Evolutionary conservation across 92 coral and sea anemone genomes (phyloP).

Genomic region (Blastomussa wellsi): DNA sequence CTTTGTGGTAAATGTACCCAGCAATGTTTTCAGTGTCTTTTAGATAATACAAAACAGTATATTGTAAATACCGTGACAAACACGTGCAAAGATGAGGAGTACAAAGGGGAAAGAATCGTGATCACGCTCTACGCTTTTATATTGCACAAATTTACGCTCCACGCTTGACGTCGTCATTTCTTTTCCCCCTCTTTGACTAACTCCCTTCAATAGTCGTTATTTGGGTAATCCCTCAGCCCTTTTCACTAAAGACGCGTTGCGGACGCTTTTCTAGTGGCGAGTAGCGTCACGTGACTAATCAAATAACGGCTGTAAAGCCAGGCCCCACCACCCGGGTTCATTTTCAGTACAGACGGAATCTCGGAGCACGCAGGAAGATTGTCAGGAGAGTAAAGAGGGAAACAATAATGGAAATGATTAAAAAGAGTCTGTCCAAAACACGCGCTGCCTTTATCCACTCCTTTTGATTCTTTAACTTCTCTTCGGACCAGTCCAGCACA

Average conservation of each 20-base stretch:
- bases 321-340: background rate
- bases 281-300: background rate
- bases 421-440: conserved; percentile 76
- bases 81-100: no score
- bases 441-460: conserved; percentile 91
- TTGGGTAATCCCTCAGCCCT: background rate
- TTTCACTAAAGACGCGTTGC: background rate
- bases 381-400: conserved; percentile 59
- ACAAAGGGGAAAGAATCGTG: background rate
- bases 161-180: background rate
- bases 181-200: background rate
- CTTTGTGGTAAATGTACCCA: background rate
- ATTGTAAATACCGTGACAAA: no score
- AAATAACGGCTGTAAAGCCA: background rate
- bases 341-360: conserved; percentile 51
- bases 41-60: background rate
- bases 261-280: background rate
- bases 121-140: background rate
- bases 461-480: conserved; percentile 56
- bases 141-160: background rate
- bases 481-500: conserved; percentile 50
- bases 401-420: conserved; percentile 62
- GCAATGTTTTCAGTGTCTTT: background rate
- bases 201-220: background rate
- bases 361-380: conserved; percentile 82